A percentile compares a stretch with the other conserved stretches of the same genome.
phyloP scores from a whole-genome alignment of 2,797 vertebrate species.

The Kryptopterus vitreolus region DNA sequence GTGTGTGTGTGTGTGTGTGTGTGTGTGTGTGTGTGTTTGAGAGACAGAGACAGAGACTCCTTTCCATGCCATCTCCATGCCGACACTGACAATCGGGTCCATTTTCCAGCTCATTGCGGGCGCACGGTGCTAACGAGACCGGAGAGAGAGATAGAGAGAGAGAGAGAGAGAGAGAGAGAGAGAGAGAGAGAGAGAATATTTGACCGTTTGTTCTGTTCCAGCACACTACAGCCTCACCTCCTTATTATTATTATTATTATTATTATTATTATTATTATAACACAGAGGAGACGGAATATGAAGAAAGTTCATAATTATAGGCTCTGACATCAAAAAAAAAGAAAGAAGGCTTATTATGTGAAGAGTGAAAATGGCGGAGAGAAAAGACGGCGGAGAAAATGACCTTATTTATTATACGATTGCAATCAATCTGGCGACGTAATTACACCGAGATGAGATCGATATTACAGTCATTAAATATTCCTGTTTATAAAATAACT shows the following conservation, averaged over 20 bases:
- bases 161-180: no score
- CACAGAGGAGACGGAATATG: background rate
- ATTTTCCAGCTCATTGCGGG: conserved; percentile 61
- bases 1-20: conserved; percentile 53
- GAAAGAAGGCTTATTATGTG: background rate
- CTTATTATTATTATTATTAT: background rate
- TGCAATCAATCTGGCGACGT: background rate
- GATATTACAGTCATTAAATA: conserved; percentile 25
- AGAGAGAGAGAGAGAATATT: conserved; percentile 49
- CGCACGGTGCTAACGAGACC: conserved; percentile 50
- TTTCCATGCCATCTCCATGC: conserved; percentile 49
- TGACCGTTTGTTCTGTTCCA: conserved; percentile 37
- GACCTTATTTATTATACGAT: conserved; percentile 1
- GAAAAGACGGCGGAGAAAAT: background rate
- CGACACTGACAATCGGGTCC: conserved; percentile 52
- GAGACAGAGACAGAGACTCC: conserved; percentile 46
- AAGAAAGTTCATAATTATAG: conserved; percentile 25
- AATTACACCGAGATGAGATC: conserved; percentile 14
- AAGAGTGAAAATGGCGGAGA: background rate
- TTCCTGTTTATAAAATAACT: background rate
- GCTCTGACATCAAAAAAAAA: background rate
- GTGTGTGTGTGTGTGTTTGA: conserved; percentile 28
- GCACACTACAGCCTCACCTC: background rate
- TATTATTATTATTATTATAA: no score
- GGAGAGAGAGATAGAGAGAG: no score